Base-by-base conservation (phyloP, 2,797 vertebrate species). In the Hipposideros larvatus region DNA sequence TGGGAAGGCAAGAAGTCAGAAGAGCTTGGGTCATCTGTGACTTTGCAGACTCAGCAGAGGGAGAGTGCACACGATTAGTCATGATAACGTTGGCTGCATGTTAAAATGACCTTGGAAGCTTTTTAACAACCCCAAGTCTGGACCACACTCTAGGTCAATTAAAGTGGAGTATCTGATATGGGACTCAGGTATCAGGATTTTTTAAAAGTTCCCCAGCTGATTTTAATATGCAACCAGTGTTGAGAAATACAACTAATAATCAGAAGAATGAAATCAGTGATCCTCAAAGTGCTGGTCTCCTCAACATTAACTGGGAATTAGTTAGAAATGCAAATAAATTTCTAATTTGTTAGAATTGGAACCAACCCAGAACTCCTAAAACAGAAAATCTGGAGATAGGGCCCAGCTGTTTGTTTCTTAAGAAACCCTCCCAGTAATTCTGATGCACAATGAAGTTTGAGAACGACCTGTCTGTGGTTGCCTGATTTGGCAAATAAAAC, bases 341-440 rank as follows among this genome's bases (percentile, higher is more conserved):
- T 87, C 16, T 84, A 78, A 83, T 57, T 48, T 74, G 51, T 77
- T 78, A 79, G 18, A 92, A 74, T 65, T 79, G 57, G 57, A 83
- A 28, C 2, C 9, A 31, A 87, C 7, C 2, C 24, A 87, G n/a
- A 74, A 0, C 51, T 78, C 41, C 34, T 73, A 21, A 74, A 57
- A 11, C 61, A 61, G 31, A 77, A 94, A 90, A 51, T 31, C 31
- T 16, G 43, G 15, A 5, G 2, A 1, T 22, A 6, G 3, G 5
- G 2, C 2, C 2, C 21, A 84, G 9, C 14, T 11, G 9, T 48
- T 46, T 91, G 3, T 22, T 79, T 79, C 11, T 70, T 75, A 51
- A 43, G 24, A 78, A 59, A 26, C 4, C 24, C 31, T 31, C 19
- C 2, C 31, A 9, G 4, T 71, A 57, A 88, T 68, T 80, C 11